phyloP scores from a whole-genome alignment of 2,113 vertebrate species.

The Hippocampus guttulatus region DNA sequence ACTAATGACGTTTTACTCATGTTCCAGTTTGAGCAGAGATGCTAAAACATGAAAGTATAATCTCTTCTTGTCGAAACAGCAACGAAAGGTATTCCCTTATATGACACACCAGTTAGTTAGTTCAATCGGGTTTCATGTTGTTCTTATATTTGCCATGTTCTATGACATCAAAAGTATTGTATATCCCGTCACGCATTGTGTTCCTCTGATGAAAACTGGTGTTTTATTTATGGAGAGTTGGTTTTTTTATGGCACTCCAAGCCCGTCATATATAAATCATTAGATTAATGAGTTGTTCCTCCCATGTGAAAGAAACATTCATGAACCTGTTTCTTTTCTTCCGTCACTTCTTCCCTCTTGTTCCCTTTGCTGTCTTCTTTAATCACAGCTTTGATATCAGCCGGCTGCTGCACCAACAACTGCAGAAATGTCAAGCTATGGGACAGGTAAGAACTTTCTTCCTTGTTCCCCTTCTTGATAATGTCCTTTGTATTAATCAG shows the following conservation, averaged over 20 bases:
- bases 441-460: conserved; percentile 67
- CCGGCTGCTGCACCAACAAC: conserved; percentile 75
- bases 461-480: conserved; percentile 8
- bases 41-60: not conserved
- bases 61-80: not conserved
- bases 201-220: conserved; percentile 10
- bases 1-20: not conserved
- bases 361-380: conserved; percentile 16
- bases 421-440: conserved; percentile 77
- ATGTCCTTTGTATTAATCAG: conserved; percentile 30
- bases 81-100: conserved; percentile 2
- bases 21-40: not conserved
- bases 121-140: not conserved
- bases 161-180: not conserved
- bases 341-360: conserved; percentile 5
- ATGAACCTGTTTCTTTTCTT: conserved; percentile 20
- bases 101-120: not conserved
- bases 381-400: conserved; percentile 71
- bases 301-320: conserved; percentile 32
- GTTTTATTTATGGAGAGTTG: conserved; percentile 42
- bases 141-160: conserved; percentile 1
- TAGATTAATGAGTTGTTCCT: conserved; percentile 30
- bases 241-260: conserved; percentile 20
- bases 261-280: conserved; percentile 30
- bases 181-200: not conserved